These are phyloP conservation scores for Drosophila yooni DNA, from an alignment of 2,888 invertebrate species.

Conservation along the genomic window DNA sequence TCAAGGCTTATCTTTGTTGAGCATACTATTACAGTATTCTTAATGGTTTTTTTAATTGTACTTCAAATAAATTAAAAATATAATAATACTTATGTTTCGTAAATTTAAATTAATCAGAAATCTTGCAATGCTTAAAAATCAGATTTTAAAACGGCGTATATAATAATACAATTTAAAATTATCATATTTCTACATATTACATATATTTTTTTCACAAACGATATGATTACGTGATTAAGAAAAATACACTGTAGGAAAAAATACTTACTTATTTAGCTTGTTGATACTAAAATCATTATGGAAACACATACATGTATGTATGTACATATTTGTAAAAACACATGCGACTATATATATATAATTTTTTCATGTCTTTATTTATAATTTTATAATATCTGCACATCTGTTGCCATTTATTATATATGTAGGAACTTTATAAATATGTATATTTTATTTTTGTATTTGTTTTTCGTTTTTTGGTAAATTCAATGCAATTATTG, in stretches of 20 bases:
- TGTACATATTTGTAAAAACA: neutral
- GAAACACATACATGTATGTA: neutral
- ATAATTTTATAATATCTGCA: slow-evolving; percentile 76
- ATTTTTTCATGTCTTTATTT: slow-evolving; percentile 59
- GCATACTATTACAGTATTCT: no score
- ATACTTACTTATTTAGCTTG: neutral
- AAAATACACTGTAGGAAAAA: neutral
- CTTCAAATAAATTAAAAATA: no score
- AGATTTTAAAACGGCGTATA: no score
- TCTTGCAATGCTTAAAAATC: no score
- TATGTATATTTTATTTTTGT: slow-evolving; percentile 42
- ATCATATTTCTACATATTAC: no score
- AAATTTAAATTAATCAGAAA: no score
- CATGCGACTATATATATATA: slow-evolving; percentile 10
- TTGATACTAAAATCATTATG: neutral
- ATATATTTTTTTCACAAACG: no score
- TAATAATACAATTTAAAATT: no score
- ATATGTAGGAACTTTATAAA: slow-evolving; percentile 76
- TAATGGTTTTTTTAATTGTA: no score
- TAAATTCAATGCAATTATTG: slow-evolving; percentile 60
- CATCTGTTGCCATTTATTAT: slow-evolving; percentile 68
- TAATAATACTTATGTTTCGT: no score
- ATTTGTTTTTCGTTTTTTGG: slow-evolving; percentile 29
- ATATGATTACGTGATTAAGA: no score
- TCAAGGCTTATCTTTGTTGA: no score